Evolutionary conservation across 2,888 invertebrate genomes (phyloP), one percentile per base, ranked within the genome.

Genomic region (Troides helena): DNA sequence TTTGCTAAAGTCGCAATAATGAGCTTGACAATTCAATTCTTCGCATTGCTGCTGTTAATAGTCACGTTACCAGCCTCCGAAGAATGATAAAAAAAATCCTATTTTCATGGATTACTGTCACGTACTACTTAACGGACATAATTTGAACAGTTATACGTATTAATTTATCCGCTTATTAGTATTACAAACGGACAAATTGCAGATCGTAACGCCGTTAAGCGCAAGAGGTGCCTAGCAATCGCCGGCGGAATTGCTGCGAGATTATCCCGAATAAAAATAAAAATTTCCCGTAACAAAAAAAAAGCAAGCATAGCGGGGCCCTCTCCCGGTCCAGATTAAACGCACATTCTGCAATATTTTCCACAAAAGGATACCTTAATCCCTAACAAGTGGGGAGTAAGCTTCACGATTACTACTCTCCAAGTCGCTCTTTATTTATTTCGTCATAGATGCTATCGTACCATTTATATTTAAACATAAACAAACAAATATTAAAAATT

Each of bases 281-380:
- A 83, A 85, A 80, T 76, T 77, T 72, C 80, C 78, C 78, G 80
- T 83, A 81, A 86, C 83, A 88, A 86, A 89, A 88, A 86, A 89
- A 88, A 86, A 84, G 78, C 82, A 77, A 83, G 76, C 85, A 84
- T 79, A 86, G 85, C 90, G 85, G 87, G 76, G 80, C 80, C 80
- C 78, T 75, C 81, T 65, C 78, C 75, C 79, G 79, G 77, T 80
- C 76, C 83, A 88, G 90, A 92, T 92, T 91, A 90, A 90, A 88
- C 89, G 90, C 85, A 88, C 87, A 88, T 86, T 89, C 89, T 86
- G 91, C 90, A 86, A 90, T 91, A 90, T 91, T 89, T 89, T 81
- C 86, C 82, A 90, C 91, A 90, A 92, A 91, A 90, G 89, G 88
- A 87, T 90, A 91, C 90, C 91, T 91, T 92, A 89, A 92, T 90